Conservation (phyloP, 1,140 invertebrate genomes). For the Condylostylus longicornis region DNA sequence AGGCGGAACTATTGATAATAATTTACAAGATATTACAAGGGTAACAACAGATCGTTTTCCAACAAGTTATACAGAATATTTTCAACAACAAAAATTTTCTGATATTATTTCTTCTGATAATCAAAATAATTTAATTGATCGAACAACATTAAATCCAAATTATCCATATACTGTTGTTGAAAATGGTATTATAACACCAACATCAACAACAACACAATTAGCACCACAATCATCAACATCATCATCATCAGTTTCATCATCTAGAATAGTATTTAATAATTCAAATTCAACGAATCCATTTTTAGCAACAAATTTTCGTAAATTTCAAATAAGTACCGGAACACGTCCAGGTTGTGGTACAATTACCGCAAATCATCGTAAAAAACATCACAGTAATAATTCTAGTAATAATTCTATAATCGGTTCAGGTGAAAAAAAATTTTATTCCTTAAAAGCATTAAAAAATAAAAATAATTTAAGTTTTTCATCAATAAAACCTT, state of each 20-base stretch:
- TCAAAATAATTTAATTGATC: constrained; percentile 13
- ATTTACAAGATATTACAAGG: too few relatives aligned
- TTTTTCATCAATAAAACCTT: constrained; percentile 4
- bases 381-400: neutral
- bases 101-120: constrained; percentile 14
- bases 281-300: constrained; percentile 21
- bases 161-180: constrained; percentile 19
- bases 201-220: constrained; percentile 6
- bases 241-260: neutral
- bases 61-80: constrained; percentile 23
- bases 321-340: too few relatives aligned
- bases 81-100: constrained; percentile 16
- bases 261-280: too few relatives aligned
- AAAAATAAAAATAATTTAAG: constrained; percentile 6
- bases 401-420: neutral
- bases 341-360: neutral
- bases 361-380: neutral
- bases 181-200: constrained; percentile 7
- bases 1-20: too few relatives aligned
- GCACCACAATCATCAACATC: constrained; percentile 6
- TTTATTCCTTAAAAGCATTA: constrained; percentile 25
- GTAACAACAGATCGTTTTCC: constrained; percentile 25
- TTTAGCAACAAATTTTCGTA: constrained; percentile 15
- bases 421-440: constrained; percentile 21
- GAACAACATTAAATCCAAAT: constrained; percentile 19